These are phyloP conservation scores for Halichondria panicea DNA, from an alignment of 37 sponge, comb jelly and placozoan genomes.

Conservation along the genomic window DNA sequence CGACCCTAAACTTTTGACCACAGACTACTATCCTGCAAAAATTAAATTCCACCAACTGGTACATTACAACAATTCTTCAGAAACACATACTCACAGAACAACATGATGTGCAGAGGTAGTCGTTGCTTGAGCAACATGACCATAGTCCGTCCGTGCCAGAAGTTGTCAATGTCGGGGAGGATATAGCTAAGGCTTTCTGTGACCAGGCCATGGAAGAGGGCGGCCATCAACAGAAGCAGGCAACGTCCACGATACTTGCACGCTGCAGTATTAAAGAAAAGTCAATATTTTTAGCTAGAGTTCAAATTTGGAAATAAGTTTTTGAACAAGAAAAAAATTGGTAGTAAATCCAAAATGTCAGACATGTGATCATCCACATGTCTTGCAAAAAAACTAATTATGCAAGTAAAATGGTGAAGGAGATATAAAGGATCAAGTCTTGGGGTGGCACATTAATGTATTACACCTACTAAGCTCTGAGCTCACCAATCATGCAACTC, in stretches of 20 bases:
- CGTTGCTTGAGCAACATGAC: conserved; percentile 35
- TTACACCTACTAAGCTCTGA: background rate
- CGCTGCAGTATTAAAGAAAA: too few relatives aligned
- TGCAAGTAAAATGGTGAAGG: too few relatives aligned
- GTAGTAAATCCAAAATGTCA: too few relatives aligned
- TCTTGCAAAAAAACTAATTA: too few relatives aligned
- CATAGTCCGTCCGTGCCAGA: conserved; percentile 40
- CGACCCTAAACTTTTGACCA: too few relatives aligned
- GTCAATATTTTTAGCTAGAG: too few relatives aligned
- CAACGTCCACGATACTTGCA: conserved; percentile 8
- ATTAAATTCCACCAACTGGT: too few relatives aligned
- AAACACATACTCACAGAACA: conserved; percentile 35
- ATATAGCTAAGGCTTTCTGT: conserved; percentile 32
- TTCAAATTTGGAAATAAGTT: too few relatives aligned
- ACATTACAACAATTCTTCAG: too few relatives aligned
- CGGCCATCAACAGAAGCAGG: conserved; percentile 30
- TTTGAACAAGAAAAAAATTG: too few relatives aligned
- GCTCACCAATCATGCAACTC: background rate
- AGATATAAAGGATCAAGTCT: background rate
- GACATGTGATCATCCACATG: background rate
- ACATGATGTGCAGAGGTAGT: conserved; percentile 33
- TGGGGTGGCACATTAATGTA: background rate
- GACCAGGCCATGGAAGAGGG: conserved; percentile 46
- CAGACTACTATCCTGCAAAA: too few relatives aligned
- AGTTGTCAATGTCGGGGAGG: conserved; percentile 46